A percentile compares a stretch with the other conserved stretches of the same genome.
phyloP scores from a whole-genome alignment of 2,113 vertebrate genomes.

The Ursus arctos region DNA sequence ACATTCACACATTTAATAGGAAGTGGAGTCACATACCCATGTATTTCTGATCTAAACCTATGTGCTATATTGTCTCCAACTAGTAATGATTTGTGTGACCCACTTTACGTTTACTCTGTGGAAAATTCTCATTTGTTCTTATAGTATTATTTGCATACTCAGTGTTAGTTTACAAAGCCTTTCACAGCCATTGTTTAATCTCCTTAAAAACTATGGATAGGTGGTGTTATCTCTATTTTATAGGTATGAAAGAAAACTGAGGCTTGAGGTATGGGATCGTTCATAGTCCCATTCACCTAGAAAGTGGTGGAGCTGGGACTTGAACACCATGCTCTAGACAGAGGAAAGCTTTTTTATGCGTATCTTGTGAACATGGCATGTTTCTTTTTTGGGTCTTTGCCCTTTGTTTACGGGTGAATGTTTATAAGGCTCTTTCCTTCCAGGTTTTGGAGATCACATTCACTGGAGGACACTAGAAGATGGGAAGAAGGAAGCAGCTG shows the following conservation, averaged over 20 bases:
- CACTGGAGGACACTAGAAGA: constrained; percentile 97
- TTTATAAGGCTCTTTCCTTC: constrained; percentile 78
- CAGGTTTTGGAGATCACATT: constrained; percentile 98
- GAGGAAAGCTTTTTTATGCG: neutral
- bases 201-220: constrained; percentile 43
- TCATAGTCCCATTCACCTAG: neutral
- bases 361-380: neutral
- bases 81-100: neutral
- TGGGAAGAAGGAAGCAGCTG: constrained; percentile 96
- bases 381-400: constrained; percentile 33
- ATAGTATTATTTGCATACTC: neutral
- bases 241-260: constrained; percentile 45
- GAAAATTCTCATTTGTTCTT: constrained; percentile 31
- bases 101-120: neutral
- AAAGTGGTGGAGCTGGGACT: neutral
- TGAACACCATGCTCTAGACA: constrained; percentile 39
- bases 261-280: neutral
- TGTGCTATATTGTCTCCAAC: neutral
- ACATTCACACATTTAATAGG: neutral
- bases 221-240: constrained; percentile 12
- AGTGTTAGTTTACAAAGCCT: constrained; percentile 30
- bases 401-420: constrained; percentile 37
- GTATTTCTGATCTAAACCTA: constrained; percentile 25
- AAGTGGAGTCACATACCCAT: neutral
- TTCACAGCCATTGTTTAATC: constrained; percentile 28